These are phyloP conservation scores for Eumeta japonica DNA, from an alignment of 1,140 invertebrate genomes.

Conservation along the genomic window DNA sequence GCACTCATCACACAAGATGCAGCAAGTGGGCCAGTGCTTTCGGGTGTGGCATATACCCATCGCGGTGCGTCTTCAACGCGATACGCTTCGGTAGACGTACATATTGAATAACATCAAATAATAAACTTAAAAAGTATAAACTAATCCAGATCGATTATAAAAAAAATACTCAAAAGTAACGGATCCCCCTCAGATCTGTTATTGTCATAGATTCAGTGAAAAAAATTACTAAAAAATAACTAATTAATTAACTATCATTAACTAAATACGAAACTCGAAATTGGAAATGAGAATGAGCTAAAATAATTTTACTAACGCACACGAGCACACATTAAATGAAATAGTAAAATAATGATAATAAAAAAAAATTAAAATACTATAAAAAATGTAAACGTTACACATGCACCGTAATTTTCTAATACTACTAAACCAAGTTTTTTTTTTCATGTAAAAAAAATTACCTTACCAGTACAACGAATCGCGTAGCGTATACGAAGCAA, in stretches of 20 bases:
- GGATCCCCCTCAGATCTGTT: constrained; percentile 51
- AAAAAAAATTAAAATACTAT: constrained; percentile 48
- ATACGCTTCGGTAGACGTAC: constrained; percentile 37
- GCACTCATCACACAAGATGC: constrained; percentile 50
- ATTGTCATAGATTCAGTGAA: constrained; percentile 54
- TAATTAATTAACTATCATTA: constrained; percentile 25
- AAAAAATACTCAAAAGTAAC: too few species aligned
- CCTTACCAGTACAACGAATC: constrained; percentile 54
- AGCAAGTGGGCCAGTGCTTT: constrained; percentile 23
- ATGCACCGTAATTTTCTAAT: constrained; percentile 54
- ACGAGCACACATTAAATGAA: constrained; percentile 52
- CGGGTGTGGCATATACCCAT: constrained; percentile 10
- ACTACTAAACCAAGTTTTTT: constrained; percentile 52
- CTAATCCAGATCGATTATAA: constrained; percentile 21
- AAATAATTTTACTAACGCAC: constrained; percentile 57
- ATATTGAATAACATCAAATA: constrained; percentile 38
- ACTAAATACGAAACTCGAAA: constrained; percentile 52
- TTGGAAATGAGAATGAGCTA: constrained; percentile 51
- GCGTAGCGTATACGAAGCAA: constrained; percentile 48
- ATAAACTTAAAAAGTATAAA: constrained; percentile 27
- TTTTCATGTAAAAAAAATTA: constrained; percentile 52
- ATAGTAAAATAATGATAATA: constrained; percentile 43
- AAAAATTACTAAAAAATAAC: constrained; percentile 38
- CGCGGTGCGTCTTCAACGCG: not conserved
- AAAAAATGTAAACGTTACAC: constrained; percentile 47